These are phyloP conservation scores for Drosophila paramelanica DNA, from an alignment of 2,888 invertebrate genomes.

Conservation along the genomic window DNA sequence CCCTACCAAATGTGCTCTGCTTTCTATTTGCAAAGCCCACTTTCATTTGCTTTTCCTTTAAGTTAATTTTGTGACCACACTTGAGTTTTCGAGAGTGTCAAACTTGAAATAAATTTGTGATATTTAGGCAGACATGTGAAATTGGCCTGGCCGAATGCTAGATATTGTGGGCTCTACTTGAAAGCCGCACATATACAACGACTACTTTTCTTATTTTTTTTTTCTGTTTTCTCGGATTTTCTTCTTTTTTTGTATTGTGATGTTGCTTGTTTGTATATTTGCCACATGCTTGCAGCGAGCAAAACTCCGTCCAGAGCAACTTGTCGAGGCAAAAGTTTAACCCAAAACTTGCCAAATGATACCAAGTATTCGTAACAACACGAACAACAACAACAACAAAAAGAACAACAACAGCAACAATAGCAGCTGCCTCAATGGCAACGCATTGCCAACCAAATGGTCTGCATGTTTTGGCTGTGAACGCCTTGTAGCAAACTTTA, in stretches of 20 bases:
- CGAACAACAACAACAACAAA: slow-evolving; percentile 17
- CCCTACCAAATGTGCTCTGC: too few species aligned
- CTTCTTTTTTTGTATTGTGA: neutral
- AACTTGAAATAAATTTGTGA: slow-evolving; percentile 37
- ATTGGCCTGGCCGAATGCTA: slow-evolving; percentile 38
- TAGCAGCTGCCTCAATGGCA: slow-evolving; percentile 48
- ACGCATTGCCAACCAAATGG: slow-evolving; percentile 61
- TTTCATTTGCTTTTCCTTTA: neutral
- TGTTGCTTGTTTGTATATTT: slow-evolving; percentile 24
- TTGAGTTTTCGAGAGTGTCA: slow-evolving; percentile 31
- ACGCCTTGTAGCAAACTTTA: slow-evolving; percentile 64
- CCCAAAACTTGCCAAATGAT: slow-evolving; percentile 67
- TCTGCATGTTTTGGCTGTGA: slow-evolving; percentile 58
- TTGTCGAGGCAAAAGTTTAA: slow-evolving; percentile 52
- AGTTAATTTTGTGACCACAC: slow-evolving; percentile 32
- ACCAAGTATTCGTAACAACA: slow-evolving; percentile 50
- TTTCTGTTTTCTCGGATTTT: neutral
- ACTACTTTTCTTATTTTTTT: slow-evolving; percentile 3
- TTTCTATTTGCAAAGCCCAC: neutral
- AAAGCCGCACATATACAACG: slow-evolving; percentile 31
- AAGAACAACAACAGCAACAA: slow-evolving; percentile 26
- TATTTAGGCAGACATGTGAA: slow-evolving; percentile 40
- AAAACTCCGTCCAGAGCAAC: slow-evolving; percentile 39
- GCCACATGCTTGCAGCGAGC: slow-evolving; percentile 30
- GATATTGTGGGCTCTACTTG: slow-evolving; percentile 17